Percentiles rank a stretch among this genome's conserved stretches.
These are phyloP conservation scores for Drosophila fungiperda DNA, from an alignment of 2,888 invertebrate species.

Conservation along the genomic window DNA sequence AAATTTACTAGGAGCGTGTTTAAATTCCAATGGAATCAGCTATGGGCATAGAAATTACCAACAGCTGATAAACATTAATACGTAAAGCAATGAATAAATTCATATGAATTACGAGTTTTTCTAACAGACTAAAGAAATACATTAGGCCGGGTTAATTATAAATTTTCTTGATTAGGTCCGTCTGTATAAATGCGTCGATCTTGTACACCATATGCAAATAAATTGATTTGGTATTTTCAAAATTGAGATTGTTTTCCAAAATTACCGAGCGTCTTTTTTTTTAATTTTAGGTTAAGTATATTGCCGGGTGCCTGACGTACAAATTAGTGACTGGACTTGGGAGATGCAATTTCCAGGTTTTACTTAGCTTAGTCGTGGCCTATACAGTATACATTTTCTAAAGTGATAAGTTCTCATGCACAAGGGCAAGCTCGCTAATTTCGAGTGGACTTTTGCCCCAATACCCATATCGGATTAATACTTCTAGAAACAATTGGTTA, in stretches of 20 bases:
- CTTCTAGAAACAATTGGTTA: background rate
- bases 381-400: background rate
- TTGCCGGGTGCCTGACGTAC: background rate
- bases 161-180: background rate
- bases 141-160: background rate
- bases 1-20: conserved; percentile 58
- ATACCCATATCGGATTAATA: background rate
- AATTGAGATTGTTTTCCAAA: background rate
- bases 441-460: background rate
- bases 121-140: background rate
- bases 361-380: background rate
- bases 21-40: conserved; percentile 40
- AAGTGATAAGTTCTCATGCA: background rate
- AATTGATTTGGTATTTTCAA: background rate
- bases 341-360: background rate
- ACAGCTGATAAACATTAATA: conserved; percentile 8
- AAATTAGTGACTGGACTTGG: background rate
- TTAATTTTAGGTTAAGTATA: background rate
- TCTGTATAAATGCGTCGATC: background rate
- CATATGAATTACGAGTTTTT: background rate
- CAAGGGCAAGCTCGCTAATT: background rate
- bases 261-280: background rate
- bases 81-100: conserved; percentile 1
- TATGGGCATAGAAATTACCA: conserved; percentile 13
- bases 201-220: background rate